phyloP scores from a whole-genome alignment of 2,888 invertebrate species.

The Dendrolimus houi region DNA sequence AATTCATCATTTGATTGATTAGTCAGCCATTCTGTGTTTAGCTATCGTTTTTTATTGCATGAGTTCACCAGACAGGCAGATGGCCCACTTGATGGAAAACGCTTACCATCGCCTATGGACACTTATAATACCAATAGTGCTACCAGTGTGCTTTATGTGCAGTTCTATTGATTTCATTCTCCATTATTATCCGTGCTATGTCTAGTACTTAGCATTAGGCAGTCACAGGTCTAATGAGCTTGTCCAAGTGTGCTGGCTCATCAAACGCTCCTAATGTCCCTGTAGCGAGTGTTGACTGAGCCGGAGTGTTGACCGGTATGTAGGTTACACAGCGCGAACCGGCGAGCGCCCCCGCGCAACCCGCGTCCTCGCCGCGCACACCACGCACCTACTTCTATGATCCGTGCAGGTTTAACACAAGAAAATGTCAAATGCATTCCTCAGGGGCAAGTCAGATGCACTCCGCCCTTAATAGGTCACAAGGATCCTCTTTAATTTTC shows the following conservation, averaged over 20 bases:
- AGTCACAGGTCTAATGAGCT: conserved; percentile 12
- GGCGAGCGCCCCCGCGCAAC: conserved; percentile 32
- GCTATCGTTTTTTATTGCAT: no score
- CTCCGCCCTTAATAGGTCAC: conserved; percentile 13
- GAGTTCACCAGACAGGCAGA: no score
- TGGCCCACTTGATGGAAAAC: no score
- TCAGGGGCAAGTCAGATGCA: conserved; percentile 11
- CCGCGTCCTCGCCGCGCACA: conserved; percentile 26
- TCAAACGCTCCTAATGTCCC: conserved; percentile 67
- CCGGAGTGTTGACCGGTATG: conserved; percentile 76
- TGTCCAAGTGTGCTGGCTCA: conserved; percentile 42
- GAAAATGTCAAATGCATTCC: conserved; percentile 60
- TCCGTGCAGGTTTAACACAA: conserved; percentile 64
- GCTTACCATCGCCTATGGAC: no score
- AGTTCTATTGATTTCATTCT: no score
- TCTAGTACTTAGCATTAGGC: conserved; percentile 3
- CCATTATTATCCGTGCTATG: background rate
- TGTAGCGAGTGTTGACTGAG: conserved; percentile 76
- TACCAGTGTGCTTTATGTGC: no score
- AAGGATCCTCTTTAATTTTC: conserved; percentile 5
- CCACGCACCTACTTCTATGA: conserved; percentile 63
- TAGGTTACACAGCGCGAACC: conserved; percentile 71
- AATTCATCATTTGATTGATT: no score
- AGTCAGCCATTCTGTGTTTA: no score
- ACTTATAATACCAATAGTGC: no score